Evolutionary conservation across 2,113 vertebrate species (phyloP), one percentile per base, ranked within the genome.

Genomic region (Salvelinus sp.): DNA sequence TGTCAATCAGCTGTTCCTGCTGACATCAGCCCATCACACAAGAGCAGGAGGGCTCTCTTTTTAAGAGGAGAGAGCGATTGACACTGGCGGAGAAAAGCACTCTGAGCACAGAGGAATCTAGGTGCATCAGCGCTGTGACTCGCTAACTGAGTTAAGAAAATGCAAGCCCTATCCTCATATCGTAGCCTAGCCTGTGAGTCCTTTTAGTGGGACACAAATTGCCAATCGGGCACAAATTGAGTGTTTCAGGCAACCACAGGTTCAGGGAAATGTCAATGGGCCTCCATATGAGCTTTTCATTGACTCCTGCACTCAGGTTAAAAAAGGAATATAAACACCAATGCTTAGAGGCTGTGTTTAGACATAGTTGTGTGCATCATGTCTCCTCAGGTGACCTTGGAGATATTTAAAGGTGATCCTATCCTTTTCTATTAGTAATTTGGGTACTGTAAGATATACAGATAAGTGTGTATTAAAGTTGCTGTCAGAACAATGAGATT

Each of bases 71-170:
- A 27, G 70, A 80, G 80, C 83, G 74, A 88, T 88, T 86, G 91
- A n/a, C n/a, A n/a, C n/a, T n/a, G n/a, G n/a, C n/a, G n/a, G n/a
- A n/a, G n/a, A n/a, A 84, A 87, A 89, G 89, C 90, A 89, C 89
- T 93, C 86, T 80, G 82, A 82, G 78, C 23, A 20, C 14, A 62
- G 60, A 76, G 79, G 82, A 81, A 81, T 64, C 73, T 76, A 83
- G 88, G 86, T 89, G 82, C 85, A 83, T 79, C 18, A 47, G 82
- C 79, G 79, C 73, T 78, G 82, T 70, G 76, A 81, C 79, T 83
- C 33, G 57, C 85, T 93, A 93, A 94, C 91, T 89, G 84, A 81
- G 90, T 93, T 93, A 92, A 77, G 79, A 86, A 88, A 88, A 84
- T 88, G 83, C 86, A 87, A 80, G 38, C 79, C 3, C 48, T 74